Base-by-base conservation (phyloP, 2,888 invertebrate genomes). In the Tillus elongatus region DNA sequence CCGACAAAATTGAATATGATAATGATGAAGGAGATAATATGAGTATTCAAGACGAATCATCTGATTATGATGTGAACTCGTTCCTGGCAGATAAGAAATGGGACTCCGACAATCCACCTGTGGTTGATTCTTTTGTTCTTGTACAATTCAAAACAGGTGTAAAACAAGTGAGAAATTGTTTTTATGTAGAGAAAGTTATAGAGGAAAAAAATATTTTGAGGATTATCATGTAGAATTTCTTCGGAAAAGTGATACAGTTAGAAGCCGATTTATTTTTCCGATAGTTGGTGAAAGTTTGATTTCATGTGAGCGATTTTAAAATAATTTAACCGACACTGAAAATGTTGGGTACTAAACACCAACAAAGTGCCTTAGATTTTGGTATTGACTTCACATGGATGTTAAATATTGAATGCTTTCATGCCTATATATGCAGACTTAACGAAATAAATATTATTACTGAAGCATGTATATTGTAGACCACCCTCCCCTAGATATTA, bases 361-460 rank as follows among this genome's bases (percentile, higher is more conserved):
- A 19, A n/a, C 24, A 19, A 19, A 19, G 24, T 19, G 24, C 24
- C n/a, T n/a, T 19, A n/a, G n/a, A 19, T 19, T 19, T 19, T 19
- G 24, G 24, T 19, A 19, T 19, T 8, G 24, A 19, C n/a, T 19
- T 19, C 24, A 19, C 24, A 19, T 19, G 6, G 24, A 19, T 19
- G 24, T 19, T 19, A n/a, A n/a, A n/a, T n/a, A n/a, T n/a, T n/a
- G n/a, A n/a, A n/a, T n/a, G n/a, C n/a, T n/a, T n/a, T n/a, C n/a
- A n/a, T n/a, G n/a, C n/a, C n/a, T n/a, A n/a, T n/a, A n/a, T n/a
- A n/a, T n/a, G n/a, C n/a, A n/a, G n/a, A n/a, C n/a, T n/a, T n/a
- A n/a, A n/a, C n/a, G n/a, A n/a, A n/a, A n/a, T n/a, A n/a, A n/a
- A n/a, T n/a, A n/a, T n/a, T n/a, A n/a, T n/a, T n/a, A n/a, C n/a